A percentile compares a stretch with the other conserved stretches of the same genome.
Evolutionary conservation across 2,797 vertebrate species (phyloP).

Genomic region (Myoxocephalus aenaeus): DNA sequence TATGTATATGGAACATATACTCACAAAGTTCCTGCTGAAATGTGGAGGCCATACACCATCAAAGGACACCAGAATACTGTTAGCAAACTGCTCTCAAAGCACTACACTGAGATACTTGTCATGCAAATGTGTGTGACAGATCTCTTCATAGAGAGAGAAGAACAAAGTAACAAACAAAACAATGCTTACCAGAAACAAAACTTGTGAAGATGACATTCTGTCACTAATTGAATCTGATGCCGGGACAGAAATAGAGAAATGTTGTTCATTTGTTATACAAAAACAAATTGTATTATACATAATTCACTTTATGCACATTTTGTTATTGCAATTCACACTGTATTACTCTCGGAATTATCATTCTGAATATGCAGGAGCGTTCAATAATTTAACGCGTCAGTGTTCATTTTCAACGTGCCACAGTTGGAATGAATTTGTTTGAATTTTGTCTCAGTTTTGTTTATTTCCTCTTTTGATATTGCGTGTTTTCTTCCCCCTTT

Average conservation of each 20-base stretch:
- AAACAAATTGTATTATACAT: conserved; percentile 85
- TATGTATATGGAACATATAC: background rate
- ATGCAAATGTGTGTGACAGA: conserved; percentile 80
- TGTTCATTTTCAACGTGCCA: conserved; percentile 81
- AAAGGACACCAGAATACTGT: conserved; percentile 34
- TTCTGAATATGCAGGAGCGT: conserved; percentile 85
- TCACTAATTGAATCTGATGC: conserved; percentile 80
- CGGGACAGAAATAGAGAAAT: conserved; percentile 79
- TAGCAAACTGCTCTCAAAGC: conserved; percentile 60
- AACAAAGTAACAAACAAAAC: conserved; percentile 79
- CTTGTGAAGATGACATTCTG: conserved; percentile 76
- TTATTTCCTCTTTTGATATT: conserved; percentile 75
- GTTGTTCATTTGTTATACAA: conserved; percentile 87
- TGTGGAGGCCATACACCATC: conserved; percentile 16
- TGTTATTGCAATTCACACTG: conserved; percentile 80
- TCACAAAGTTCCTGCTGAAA: conserved; percentile 2
- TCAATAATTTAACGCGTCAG: conserved; percentile 87
- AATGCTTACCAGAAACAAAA: conserved; percentile 79
- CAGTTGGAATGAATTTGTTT: conserved; percentile 84
- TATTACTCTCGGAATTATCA: conserved; percentile 75
- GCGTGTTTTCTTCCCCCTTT: conserved; percentile 55
- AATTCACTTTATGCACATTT: conserved; percentile 87
- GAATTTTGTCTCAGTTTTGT: conserved; percentile 87
- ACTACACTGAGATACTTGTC: conserved; percentile 73
- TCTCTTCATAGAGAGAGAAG: conserved; percentile 72